Percentiles rank a stretch among this genome's conserved stretches.
phyloP scores from a whole-genome alignment of 2,888 invertebrate species.

The Eurois occulta region DNA sequence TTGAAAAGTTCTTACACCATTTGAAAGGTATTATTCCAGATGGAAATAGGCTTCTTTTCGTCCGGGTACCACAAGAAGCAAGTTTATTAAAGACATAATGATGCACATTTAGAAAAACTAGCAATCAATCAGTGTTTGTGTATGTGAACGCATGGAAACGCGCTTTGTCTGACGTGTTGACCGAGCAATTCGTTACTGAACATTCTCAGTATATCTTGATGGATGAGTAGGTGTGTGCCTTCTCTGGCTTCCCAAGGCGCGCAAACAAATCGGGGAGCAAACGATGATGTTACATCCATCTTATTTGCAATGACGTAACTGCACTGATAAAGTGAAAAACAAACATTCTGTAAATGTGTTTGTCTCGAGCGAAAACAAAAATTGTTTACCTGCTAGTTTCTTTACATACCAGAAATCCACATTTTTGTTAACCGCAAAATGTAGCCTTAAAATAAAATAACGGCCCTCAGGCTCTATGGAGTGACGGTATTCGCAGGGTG shows the following conservation, averaged over 20 bases:
- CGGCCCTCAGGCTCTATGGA: too few relatives aligned
- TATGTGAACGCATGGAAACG: background rate
- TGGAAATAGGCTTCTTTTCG: background rate
- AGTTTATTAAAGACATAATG: background rate
- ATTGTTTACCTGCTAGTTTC: background rate
- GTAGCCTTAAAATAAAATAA: background rate
- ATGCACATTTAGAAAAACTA: background rate
- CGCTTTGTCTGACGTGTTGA: constrained; percentile 10
- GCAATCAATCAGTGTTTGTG: background rate
- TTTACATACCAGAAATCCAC: background rate
- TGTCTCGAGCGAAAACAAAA: background rate
- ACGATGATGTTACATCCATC: constrained; percentile 11
- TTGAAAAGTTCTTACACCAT: too few relatives aligned
- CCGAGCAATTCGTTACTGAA: constrained; percentile 10
- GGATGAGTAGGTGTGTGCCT: constrained; percentile 28
- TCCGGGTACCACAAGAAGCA: background rate
- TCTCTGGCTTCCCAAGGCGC: background rate
- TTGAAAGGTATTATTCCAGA: background rate
- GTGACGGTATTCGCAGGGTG: too few relatives aligned
- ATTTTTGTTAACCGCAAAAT: background rate
- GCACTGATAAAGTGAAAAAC: constrained; percentile 8
- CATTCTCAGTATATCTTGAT: constrained; percentile 29
- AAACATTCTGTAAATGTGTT: background rate
- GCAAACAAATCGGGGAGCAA: constrained; percentile 26
- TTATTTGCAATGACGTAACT: constrained; percentile 24